Evolutionary conservation across 2,113 vertebrate species (phyloP), one percentile per base, ranked within the genome.

Genomic region (Cavia porcellus): DNA sequence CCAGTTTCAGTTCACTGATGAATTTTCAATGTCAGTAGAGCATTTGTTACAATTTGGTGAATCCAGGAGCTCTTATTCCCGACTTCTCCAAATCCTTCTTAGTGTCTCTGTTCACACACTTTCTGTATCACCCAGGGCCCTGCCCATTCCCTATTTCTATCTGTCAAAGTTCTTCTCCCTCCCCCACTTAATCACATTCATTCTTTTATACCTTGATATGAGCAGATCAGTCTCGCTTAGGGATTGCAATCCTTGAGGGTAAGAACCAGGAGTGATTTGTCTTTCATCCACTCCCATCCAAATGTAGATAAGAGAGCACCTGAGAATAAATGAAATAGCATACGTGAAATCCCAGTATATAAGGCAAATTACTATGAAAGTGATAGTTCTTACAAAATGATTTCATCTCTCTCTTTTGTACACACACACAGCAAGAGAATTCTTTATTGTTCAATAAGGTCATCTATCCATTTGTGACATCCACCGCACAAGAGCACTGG

Each of bases 241-340:
- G 77, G 82, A 90, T 7, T 88, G 62, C 72, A 90, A 45, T 22
- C 17, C 38, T 96, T 95, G 66, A 88, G 74, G 61, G 45, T 42
- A 94, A 35, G 35, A 96, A 96, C 81, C 30, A 84, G 62, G 42
- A 79, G 77, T 95, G 72, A 95, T 96, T 97, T 85, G 84, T 97
- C 89, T 93, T 94, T 90, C 68, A 85, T 81, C 70, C 32, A 93
- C 45, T 97, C 68, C 64, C 45, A 94, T 89, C 80, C 66, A 92
- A 94, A 87, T 85, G 86, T 70, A 90, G 28, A 75, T 87, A 95
- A 92, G 64, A 89, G 12, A 93, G 72, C 94, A 96, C 94, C 94
- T 97, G 90, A 96, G 52, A 95, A 96, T 91, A 96, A 96, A 97
- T 95, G 84, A 95, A 97, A 93, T 72, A 96, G 66, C 92, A 82